Conservation (phyloP, 2,888 invertebrate species). For the Heliconius aoede region DNA sequence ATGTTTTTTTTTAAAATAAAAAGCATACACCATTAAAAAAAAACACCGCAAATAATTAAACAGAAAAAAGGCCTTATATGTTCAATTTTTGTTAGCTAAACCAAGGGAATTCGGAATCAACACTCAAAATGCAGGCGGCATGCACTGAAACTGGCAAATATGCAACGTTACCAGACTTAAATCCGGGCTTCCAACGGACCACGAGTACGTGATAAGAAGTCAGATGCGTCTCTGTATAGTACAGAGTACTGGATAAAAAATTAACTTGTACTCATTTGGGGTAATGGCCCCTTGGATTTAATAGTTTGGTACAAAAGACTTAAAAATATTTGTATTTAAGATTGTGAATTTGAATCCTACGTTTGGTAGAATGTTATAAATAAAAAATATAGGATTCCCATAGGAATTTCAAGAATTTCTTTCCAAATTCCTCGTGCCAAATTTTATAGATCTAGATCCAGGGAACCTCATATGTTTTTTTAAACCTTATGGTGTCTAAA, state of each 20-base stretch:
- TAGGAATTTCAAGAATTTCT: too few species aligned
- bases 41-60: background rate
- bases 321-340: background rate
- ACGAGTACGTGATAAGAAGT: conserved; percentile 36
- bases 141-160: conserved; percentile 44
- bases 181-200: conserved; percentile 36
- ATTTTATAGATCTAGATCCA: too few species aligned
- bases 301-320: background rate
- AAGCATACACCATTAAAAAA: background rate
- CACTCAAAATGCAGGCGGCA: conserved; percentile 44
- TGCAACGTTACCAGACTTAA: conserved; percentile 44
- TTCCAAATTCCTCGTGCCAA: too few species aligned
- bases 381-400: too few species aligned
- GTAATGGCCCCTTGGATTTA: conserved; percentile 7
- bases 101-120: conserved; percentile 36
- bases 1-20: background rate
- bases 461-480: too few species aligned
- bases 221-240: conserved; percentile 24
- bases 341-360: background rate
- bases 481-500: background rate
- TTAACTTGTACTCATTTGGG: conserved; percentile 22
- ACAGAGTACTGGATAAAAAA: conserved; percentile 31
- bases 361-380: background rate
- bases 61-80: background rate
- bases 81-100: background rate